Conservation (phyloP, 2,113 vertebrate genomes). For the Pandion haliaetus region DNA sequence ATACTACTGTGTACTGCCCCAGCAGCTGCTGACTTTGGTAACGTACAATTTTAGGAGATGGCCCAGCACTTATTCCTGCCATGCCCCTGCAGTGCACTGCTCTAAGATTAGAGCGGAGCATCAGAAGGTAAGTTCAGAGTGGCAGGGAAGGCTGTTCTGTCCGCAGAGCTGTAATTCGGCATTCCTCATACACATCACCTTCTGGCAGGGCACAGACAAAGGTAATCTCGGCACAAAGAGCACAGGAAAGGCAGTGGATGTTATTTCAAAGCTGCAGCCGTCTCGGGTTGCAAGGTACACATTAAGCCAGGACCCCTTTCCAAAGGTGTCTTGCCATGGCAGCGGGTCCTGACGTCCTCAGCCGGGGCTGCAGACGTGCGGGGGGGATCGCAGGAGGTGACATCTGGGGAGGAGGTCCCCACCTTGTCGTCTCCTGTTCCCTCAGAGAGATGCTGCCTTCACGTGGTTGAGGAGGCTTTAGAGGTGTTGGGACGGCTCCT, state of each 20-base stretch:
- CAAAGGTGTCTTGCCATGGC: background rate
- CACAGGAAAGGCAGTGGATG: background rate
- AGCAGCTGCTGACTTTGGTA: background rate
- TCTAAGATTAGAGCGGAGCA: fast-evolving
- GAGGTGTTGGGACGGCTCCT: background rate
- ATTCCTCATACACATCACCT: fast-evolving
- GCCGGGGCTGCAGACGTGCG: fast-evolving
- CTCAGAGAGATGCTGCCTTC: background rate
- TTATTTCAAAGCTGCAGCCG: background rate
- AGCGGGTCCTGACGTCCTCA: background rate
- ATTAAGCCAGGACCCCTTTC: background rate
- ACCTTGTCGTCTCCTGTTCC: background rate
- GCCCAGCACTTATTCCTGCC: background rate
- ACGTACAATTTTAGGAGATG: background rate
- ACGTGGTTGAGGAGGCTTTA: background rate
- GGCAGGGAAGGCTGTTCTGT: background rate
- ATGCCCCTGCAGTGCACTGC: background rate
- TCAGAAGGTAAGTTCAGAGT: background rate
- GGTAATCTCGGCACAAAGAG: too few species aligned
- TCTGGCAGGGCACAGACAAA: background rate
- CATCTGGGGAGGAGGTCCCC: background rate
- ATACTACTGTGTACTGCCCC: fast-evolving
- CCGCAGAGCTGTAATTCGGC: background rate
- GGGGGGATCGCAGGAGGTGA: background rate
- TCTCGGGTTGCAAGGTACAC: background rate